Conservation (phyloP, 2,797 vertebrate species). For the Onychomys arenicola region DNA sequence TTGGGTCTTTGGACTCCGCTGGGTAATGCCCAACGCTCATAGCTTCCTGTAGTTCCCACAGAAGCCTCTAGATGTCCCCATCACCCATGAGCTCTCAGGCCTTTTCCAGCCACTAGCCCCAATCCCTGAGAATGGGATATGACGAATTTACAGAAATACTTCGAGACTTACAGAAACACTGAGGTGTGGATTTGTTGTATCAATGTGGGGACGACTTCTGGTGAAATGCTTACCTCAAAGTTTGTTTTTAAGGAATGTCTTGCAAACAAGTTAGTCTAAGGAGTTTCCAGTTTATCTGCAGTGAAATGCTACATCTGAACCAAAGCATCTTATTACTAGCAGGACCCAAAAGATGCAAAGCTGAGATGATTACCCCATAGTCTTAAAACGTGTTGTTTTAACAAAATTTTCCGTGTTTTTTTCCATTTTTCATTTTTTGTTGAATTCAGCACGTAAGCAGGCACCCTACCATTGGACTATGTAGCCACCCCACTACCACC, state of each 20-base stretch:
- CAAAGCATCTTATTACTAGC: not conserved
- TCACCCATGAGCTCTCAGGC: not conserved
- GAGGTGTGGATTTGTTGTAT: not conserved
- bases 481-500: no score
- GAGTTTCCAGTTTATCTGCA: conserved; percentile 5
- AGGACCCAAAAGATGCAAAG: not conserved
- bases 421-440: not conserved
- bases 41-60: conserved; percentile 52
- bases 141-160: not conserved
- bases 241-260: not conserved
- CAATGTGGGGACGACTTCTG: not conserved
- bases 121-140: not conserved
- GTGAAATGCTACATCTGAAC: conserved; percentile 16
- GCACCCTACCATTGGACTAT: not conserved
- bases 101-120: not conserved
- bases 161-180: not conserved
- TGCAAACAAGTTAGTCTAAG: not conserved
- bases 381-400: conserved; percentile 9
- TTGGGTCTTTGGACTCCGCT: not conserved
- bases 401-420: not conserved
- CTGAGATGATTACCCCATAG: not conserved
- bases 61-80: conserved; percentile 73
- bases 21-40: not conserved
- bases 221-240: not conserved
- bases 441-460: not conserved